Percentiles rank a stretch among this genome's conserved stretches.
Evolutionary conservation across 2,888 invertebrate genomes (phyloP).

Genomic region (Venustoraphidia nigricollis): DNA sequence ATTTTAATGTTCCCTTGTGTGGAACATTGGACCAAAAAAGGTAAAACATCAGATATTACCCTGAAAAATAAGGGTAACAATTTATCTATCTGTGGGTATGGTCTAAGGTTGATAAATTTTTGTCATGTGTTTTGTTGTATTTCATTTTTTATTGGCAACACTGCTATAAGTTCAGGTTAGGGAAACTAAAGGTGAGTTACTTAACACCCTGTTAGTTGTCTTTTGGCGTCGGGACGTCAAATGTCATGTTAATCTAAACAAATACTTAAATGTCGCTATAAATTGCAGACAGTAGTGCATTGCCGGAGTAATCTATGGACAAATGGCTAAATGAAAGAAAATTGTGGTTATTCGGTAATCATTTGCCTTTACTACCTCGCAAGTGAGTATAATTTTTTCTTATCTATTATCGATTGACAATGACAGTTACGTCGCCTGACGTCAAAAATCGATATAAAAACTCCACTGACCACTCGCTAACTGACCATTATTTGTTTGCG

Average conservation of each 20-base stretch:
- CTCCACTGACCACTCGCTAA: conserved; percentile 16
- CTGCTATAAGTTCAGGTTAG: too few species aligned
- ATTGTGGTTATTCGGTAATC: conserved; percentile 82
- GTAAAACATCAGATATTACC: too few species aligned
- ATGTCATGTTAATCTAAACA: conserved; percentile 4
- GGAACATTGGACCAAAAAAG: too few species aligned
- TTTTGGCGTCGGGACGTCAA: too few species aligned
- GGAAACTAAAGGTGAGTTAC: too few species aligned
- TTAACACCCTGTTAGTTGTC: too few species aligned
- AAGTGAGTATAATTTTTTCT: conserved; percentile 37
- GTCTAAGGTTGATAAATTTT: too few species aligned
- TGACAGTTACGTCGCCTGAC: neutral
- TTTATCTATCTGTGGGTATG: too few species aligned
- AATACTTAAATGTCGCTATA: conserved; percentile 22
- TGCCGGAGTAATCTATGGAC: conserved; percentile 48
- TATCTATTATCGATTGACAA: conserved; percentile 1
- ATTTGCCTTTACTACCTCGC: conserved; percentile 68
- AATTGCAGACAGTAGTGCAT: conserved; percentile 22
- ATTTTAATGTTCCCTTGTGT: too few species aligned
- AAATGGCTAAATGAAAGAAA: conserved; percentile 86
- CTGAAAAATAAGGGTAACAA: too few species aligned
- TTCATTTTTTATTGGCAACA: too few species aligned
- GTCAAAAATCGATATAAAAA: conserved; percentile 17
- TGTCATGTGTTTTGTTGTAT: too few species aligned
- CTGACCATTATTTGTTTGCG: conserved; percentile 8